phyloP scores from a whole-genome alignment of 2,888 invertebrate species.

The Pristionchus mayeri region DNA sequence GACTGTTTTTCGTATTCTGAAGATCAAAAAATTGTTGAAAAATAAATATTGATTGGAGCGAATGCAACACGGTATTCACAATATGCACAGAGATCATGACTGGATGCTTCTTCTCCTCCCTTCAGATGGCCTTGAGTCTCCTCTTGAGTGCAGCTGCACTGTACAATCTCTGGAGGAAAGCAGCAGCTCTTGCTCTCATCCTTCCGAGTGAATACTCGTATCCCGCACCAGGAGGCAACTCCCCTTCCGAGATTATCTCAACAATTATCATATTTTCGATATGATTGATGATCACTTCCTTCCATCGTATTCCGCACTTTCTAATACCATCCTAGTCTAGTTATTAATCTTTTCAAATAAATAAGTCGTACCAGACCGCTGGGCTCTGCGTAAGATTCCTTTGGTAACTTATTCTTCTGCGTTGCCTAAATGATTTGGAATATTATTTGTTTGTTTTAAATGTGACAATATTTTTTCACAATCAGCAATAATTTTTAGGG shows the following conservation, averaged over 20 bases:
- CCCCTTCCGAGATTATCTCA: conserved; percentile 1
- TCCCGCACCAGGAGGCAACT: conserved; percentile 36
- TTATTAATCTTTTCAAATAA: neutral
- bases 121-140: neutral
- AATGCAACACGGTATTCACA: neutral
- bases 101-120: neutral
- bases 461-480: no score
- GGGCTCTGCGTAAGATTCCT: conserved; percentile 10
- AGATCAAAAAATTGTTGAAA: neutral
- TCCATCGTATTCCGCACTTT: no score
- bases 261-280: neutral
- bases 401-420: conserved; percentile 16
- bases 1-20: neutral
- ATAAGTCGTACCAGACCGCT: conserved; percentile 1
- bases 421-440: neutral
- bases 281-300: neutral
- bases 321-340: no score
- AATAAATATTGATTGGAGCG: neutral
- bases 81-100: conserved; percentile 10
- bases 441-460: no score
- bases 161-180: conserved; percentile 29
- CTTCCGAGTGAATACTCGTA: neutral
- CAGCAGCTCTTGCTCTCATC: neutral
- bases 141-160: neutral
- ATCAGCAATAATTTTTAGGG: no score